phyloP scores from a whole-genome alignment of 2,113 vertebrate genomes.

The Acinonyx jubatus region DNA sequence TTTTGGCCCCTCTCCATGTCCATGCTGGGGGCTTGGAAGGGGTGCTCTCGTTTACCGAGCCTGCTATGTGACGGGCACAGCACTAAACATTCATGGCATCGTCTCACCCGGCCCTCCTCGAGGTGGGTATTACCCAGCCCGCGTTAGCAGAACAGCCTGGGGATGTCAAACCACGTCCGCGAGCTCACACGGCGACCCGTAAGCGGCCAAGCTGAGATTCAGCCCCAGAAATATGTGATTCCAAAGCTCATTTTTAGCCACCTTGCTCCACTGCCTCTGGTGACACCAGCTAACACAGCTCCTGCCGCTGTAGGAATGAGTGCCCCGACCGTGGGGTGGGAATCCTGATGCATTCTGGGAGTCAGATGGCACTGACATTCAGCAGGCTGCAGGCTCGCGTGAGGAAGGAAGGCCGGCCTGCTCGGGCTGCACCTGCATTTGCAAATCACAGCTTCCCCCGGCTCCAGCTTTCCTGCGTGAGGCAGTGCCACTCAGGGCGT shows the following conservation, averaged over 20 bases:
- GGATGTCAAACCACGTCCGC: not conserved
- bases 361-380: not conserved
- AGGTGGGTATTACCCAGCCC: not conserved
- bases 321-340: not conserved
- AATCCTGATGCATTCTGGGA: conserved; percentile 58
- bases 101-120: not conserved
- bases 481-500: not conserved
- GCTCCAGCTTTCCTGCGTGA: not conserved
- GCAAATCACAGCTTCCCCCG: not conserved
- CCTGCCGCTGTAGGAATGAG: not conserved
- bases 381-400: not conserved
- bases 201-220: not conserved
- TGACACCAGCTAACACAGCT: not conserved
- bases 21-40: not conserved
- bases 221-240: not conserved
- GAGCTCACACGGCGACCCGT: not conserved
- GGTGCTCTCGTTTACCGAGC: not conserved
- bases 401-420: not conserved
- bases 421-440: not conserved
- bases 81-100: fast-evolving
- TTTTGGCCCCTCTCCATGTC: not conserved
- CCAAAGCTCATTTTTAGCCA: not conserved
- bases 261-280: not conserved
- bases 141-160: not conserved
- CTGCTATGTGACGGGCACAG: not conserved